Base-by-base conservation (phyloP, 1,140 invertebrate genomes). In the Mycetomoellerius zeteki region DNA sequence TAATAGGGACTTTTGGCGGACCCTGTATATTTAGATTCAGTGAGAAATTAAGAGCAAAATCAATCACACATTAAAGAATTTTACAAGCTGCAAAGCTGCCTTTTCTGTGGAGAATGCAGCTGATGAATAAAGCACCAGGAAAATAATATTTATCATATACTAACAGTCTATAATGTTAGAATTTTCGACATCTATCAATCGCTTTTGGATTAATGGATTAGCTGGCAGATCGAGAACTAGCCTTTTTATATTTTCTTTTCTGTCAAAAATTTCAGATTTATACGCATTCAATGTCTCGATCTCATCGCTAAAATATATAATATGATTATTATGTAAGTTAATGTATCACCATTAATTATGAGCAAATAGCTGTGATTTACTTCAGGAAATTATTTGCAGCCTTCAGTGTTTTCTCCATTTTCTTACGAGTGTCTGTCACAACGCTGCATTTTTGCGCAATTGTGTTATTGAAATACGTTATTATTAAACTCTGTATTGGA, bases 141-240 rank as follows among this genome's bases (percentile, higher is more conserved):
- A 24, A 71, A 16, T 73, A 56, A 82, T 58, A 14, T 71, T 60
- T 64, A 64, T 30, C 0, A 47, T 27, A 47, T 24, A 90, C 91
- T 86, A 43, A 94, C 93, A 58, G 21, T 76, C 47, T 67, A 92
- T 90, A 67, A 94, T 88, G 65, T 92, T 88, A 60, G 50, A 50
- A 58, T 94, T 86, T n/a, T 93, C 88, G 14, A 84, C n/a, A 72
- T 94, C 78, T 16, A 47, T 69, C 14, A 94, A 71, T 85, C 84
- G 84, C 60, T 86, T 89, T 84, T 86, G 86, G 30, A 91, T 64
- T 47, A 67, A 69, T 21, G 78, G 33, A 75, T 90, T 76, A 71
- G 89, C 81, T 64, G 86, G 72, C 8, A 90, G 85, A 21, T 47
- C 24, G 14, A 47, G 4, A 10, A 72, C 37, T 33, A 91, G n/a